Conservation (phyloP, 2,888 invertebrate genomes). For the Scaeva pyrastri region DNA sequence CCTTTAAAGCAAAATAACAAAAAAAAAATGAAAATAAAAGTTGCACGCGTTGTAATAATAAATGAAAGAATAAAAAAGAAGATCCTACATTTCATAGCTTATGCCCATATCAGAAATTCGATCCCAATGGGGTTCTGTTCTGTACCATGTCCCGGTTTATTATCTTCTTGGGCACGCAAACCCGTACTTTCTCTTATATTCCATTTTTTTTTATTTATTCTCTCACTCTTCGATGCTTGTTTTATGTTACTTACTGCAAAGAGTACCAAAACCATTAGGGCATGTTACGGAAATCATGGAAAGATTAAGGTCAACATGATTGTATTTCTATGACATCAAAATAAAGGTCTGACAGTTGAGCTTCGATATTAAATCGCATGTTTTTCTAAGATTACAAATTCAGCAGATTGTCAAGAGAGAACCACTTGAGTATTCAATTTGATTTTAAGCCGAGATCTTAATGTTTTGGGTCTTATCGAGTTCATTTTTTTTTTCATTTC, state of each 20-base stretch:
- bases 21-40: conserved; percentile 13
- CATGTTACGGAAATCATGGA: neutral
- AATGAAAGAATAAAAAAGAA: conserved; percentile 1
- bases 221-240: too few species aligned
- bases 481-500: too few species aligned
- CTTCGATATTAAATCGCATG: too few species aligned
- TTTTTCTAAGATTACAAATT: too few species aligned
- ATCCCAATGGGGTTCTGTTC: conserved; percentile 28
- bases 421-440: too few species aligned
- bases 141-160: conserved; percentile 7
- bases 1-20: neutral
- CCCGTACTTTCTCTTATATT: conserved; percentile 11
- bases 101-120: conserved; percentile 27
- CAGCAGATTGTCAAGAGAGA: too few species aligned
- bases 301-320: neutral
- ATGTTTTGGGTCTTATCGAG: too few species aligned
- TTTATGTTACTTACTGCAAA: neutral
- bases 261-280: neutral
- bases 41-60: conserved; percentile 27
- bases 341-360: too few species aligned
- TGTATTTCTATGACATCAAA: too few species aligned
- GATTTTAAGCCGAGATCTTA: too few species aligned
- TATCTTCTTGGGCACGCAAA: conserved; percentile 39
- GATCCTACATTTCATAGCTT: conserved; percentile 2
- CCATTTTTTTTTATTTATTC: neutral